Percentiles rank a stretch among this genome's conserved stretches.
These are phyloP conservation scores for Chondrosia reniformis DNA, from an alignment of 37 sponge, comb jelly and placozoan species.

Conservation along the genomic window DNA sequence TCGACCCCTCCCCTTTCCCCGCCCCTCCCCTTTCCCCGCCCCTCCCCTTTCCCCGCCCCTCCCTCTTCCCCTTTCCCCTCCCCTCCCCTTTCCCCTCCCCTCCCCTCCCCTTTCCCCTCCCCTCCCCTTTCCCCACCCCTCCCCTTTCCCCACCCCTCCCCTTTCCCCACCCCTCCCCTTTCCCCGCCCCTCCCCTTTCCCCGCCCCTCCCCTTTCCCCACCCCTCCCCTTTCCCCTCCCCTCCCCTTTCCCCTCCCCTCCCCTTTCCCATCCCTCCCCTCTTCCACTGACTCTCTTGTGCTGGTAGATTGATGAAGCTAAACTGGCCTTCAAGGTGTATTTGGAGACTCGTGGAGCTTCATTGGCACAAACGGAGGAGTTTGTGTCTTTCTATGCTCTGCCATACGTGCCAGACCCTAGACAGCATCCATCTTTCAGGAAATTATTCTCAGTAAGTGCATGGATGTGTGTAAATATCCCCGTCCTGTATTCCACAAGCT, in stretches of 20 bases:
- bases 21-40: background rate
- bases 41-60: background rate
- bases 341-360: conserved; percentile 45
- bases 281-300: background rate
- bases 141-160: background rate
- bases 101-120: background rate
- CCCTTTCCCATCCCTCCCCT: background rate
- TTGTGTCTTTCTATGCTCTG: conserved; percentile 67
- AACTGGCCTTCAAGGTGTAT: conserved; percentile 55
- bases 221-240: background rate
- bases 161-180: background rate
- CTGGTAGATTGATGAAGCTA: background rate
- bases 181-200: no score
- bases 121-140: background rate
- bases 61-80: background rate
- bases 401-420: conserved; percentile 40
- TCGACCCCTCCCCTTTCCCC: background rate
- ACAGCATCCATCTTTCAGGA: conserved; percentile 64
- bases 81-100: background rate
- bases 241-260: background rate
- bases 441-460: conserved; percentile 58
- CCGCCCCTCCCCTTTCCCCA: no score
- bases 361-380: conserved; percentile 54
- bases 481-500: background rate
- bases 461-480: background rate